Base-by-base conservation (phyloP, 2,888 invertebrate genomes). In the Philhelius pedissequus region DNA sequence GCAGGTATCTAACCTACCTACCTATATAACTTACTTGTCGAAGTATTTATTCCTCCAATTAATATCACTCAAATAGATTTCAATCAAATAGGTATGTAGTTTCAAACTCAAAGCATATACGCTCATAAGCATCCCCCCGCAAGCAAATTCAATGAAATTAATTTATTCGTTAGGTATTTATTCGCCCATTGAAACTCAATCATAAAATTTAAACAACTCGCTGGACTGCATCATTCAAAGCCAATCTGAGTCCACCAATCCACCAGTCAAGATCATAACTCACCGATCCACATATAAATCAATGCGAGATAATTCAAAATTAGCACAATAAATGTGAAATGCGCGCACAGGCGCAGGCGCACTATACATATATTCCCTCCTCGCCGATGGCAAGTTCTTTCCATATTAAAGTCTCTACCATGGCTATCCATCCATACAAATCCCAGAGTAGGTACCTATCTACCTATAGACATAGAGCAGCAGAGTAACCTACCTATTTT, bases 241-340 rank as follows among this genome's bases (percentile, higher is more conserved):
- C 74, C 56, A 56, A 27, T 64, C n/a, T n/a, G n/a, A n/a, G n/a
- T n/a, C 64, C 64, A 64, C 64, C 15, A 43, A 64, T 56, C 35
- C 82, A 73, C 60, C 69, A 54, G 58, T 22, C 54, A 58, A 69
- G 84, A 84, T 68, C 84, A 84, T 84, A 84, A 84, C 68, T 84
- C 84, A 84, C 75, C 80, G 75, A 80, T 80, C 66, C 75, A 71
- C 75, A 71, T 76, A 84, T 84, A 84, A 84, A 84, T 84, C 84
- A 84, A 80, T 73, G 75, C 68, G 60, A 84, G 84, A 84, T 84
- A 84, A 84, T 84, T 84, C 38, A 68, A 84, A 84, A 84, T 84
- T 84, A 84, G 84, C 84, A 84, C 84, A 84, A 84, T 84, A 84
- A 84, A 84, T 75, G 79, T 84, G 83, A 79, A 84, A 75, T 83